These are phyloP conservation scores for Rhopalosiphum maidis DNA, from an alignment of 1,140 invertebrate genomes.

Conservation along the genomic window DNA sequence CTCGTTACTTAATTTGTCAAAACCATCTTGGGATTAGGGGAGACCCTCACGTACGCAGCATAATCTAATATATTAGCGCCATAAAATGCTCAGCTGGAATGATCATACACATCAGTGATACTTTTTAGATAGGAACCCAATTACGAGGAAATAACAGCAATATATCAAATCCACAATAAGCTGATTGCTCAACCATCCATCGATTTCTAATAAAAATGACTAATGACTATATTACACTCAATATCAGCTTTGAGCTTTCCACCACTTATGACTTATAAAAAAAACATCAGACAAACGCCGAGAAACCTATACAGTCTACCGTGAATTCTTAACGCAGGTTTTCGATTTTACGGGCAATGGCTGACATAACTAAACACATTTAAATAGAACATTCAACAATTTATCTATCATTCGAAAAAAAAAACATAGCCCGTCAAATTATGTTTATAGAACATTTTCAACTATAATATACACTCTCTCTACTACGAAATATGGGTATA, in stretches of 20 bases:
- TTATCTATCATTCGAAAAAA: background rate
- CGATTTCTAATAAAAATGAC: background rate
- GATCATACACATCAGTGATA: background rate
- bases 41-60: background rate
- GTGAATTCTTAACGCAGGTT: no score
- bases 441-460: background rate
- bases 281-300: no score
- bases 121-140: background rate
- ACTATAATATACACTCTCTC: background rate
- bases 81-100: background rate
- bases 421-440: background rate
- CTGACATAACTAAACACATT: no score
- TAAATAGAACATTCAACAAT: background rate
- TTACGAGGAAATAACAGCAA: background rate
- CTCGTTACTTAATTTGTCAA: background rate
- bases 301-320: no score
- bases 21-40: background rate
- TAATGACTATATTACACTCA: background rate
- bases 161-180: background rate
- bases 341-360: no score
- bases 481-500: background rate
- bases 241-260: background rate
- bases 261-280: no score
- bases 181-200: background rate
- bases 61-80: background rate